Conservation (phyloP, 2,797 vertebrate species). For the Ceryle rudis region DNA sequence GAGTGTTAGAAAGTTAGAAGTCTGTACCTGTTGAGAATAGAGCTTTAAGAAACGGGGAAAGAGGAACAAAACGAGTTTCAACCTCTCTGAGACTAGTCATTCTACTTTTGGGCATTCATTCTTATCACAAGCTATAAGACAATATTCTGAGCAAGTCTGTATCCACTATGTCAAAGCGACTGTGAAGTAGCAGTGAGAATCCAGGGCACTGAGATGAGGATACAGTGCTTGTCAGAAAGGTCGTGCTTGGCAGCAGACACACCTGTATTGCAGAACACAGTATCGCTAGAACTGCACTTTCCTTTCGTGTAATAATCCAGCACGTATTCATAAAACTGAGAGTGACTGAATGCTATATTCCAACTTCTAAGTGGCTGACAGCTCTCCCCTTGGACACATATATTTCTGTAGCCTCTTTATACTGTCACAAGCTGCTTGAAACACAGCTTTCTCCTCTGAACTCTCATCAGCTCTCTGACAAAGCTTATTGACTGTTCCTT, state of each 20-base stretch:
- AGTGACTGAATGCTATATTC: neutral
- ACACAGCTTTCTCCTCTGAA: conserved; percentile 20
- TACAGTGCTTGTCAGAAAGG: neutral
- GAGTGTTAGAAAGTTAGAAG: neutral
- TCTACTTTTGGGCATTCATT: neutral
- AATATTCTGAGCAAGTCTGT: conserved; percentile 7
- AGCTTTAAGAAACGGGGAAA: neutral
- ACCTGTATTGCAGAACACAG: neutral
- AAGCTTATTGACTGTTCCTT: conserved; percentile 29
- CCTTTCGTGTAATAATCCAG: conserved; percentile 12
- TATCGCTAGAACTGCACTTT: neutral
- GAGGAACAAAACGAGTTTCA: neutral
- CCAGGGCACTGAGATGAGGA: neutral
- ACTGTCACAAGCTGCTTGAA: conserved; percentile 40
- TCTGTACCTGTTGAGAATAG: neutral
- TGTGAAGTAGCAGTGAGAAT: neutral
- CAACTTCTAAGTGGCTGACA: neutral
- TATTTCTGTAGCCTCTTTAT: conserved; percentile 44
- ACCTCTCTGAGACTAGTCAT: neutral
- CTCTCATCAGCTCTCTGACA: conserved; percentile 29
- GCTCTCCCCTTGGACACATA: neutral
- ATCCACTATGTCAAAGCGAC: neutral
- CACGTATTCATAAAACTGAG: neutral
- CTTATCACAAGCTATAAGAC: neutral
- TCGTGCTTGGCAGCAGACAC: neutral